Base-by-base conservation (phyloP, 2,113 vertebrate species). In the Haemorhous mexicanus region DNA sequence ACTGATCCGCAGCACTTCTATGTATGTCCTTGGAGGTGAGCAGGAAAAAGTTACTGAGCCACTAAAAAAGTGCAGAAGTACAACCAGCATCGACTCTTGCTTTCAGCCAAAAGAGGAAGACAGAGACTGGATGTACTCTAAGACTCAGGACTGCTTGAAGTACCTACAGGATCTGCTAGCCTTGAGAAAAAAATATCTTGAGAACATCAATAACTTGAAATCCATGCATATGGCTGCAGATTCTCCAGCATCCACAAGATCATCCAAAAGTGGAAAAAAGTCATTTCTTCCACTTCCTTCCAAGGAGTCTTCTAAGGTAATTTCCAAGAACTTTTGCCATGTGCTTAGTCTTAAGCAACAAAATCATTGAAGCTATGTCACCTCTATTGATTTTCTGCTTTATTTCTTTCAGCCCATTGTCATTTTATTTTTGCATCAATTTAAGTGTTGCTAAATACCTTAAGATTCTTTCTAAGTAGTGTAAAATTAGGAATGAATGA, bases 121-220 rank as follows among this genome's bases (percentile, higher is more conserved):
- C 94, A 95, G 97, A 35, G 98, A 99, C 5, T 99, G 99, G 99
- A 97, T 99, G 94, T 98, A 98, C 87, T 98, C 98, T 7, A 99
- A 99, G 95, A 98, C 99, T 55, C 99, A 99, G 92, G 98, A 99
- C 95, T 99, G 99, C 67, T 94, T 99, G 55, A 98, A 99, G 88
- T 99, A 99, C 90, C 96, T 99, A 67, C 98, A 99, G 94, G 99
- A 99, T 16, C 97, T 99, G 33, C 98, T 99, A 89, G 99, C 99
- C 33, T 95, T 99, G 95, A 98, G 99, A 74, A 98, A 98, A 41
- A 99, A 99, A 26, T 99, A 99, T 62, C 98, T 98, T 17, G 97
- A 98, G 79, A 98, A 98, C 35, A 95, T 99, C 63, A 98, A 96
- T 18, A 98, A 98, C 64, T 92, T 99, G 70, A 98, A 98, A 84